Evolutionary conservation across 2,113 vertebrate genomes (phyloP).

Genomic region (Charadrius vociferus): DNA sequence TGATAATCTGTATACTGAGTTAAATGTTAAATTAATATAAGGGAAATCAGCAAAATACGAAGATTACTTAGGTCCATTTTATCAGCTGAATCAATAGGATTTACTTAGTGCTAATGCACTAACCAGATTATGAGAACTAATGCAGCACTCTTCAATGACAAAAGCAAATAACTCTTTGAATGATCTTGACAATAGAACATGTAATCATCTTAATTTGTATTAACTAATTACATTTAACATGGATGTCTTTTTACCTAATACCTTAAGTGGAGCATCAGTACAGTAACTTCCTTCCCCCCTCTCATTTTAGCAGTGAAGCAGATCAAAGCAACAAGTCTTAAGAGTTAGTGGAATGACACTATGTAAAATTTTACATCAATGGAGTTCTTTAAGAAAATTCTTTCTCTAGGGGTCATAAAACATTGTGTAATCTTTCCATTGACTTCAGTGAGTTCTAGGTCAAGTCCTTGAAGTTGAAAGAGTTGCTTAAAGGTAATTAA

Average conservation of each 20-base stretch:
- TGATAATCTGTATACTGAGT: constrained; percentile 42
- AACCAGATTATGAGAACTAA: constrained; percentile 78
- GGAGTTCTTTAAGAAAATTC: background rate
- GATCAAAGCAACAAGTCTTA: constrained; percentile 18
- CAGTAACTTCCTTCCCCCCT: background rate
- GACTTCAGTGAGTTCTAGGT: background rate
- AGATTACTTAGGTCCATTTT: constrained; percentile 68
- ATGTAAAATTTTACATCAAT: background rate
- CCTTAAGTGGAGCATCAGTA: constrained; percentile 57
- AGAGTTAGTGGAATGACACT: background rate
- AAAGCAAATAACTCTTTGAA: constrained; percentile 73
- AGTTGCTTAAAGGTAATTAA: background rate
- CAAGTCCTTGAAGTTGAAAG: background rate
- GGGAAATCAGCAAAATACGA: constrained; percentile 61
- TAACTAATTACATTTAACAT: constrained; percentile 79
- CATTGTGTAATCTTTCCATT: background rate
- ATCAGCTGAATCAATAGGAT: constrained; percentile 78
- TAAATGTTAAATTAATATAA: constrained; percentile 57
- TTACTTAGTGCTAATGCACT: constrained; percentile 81
- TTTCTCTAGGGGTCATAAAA: background rate
- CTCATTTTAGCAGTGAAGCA: constrained; percentile 32
- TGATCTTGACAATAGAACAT: constrained; percentile 77
- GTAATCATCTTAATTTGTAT: constrained; percentile 75
- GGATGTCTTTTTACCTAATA: constrained; percentile 56
- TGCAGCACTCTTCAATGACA: constrained; percentile 76